Percentiles rank a stretch among this genome's conserved stretches.
Evolutionary conservation across 2,797 vertebrate species (phyloP).

Genomic region (Heliangelus exortis): DNA sequence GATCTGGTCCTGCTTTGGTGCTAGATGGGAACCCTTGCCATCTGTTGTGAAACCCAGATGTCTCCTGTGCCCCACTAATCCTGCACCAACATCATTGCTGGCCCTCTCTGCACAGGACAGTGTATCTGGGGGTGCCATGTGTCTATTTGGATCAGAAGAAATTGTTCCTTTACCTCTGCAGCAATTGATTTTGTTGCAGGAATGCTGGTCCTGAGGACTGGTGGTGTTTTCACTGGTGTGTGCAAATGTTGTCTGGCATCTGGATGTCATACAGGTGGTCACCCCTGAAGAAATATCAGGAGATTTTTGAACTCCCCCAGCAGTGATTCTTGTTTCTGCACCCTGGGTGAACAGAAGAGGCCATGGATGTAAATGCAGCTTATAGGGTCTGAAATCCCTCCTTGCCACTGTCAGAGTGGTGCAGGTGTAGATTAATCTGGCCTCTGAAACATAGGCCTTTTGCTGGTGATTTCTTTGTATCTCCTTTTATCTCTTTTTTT

Average conservation of each 20-base stretch:
- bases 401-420: neutral
- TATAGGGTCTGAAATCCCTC: neutral
- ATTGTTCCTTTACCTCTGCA: neutral
- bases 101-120: neutral
- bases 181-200: fast-evolving
- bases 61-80: neutral
- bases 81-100: neutral
- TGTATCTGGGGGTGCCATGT: fast-evolving
- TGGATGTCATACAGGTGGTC: neutral
- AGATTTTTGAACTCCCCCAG: neutral
- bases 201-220: neutral
- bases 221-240: neutral
- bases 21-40: neutral
- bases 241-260: neutral
- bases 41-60: neutral
- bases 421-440: neutral
- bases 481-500: neutral
- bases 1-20: neutral
- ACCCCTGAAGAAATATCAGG: neutral
- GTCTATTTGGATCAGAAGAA: neutral
- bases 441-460: neutral
- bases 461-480: neutral
- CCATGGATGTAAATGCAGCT: neutral
- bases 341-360: neutral
- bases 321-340: neutral